These are phyloP conservation scores for Aphidius ervi DNA, from an alignment of 1,140 invertebrate genomes.

Conservation along the genomic window DNA sequence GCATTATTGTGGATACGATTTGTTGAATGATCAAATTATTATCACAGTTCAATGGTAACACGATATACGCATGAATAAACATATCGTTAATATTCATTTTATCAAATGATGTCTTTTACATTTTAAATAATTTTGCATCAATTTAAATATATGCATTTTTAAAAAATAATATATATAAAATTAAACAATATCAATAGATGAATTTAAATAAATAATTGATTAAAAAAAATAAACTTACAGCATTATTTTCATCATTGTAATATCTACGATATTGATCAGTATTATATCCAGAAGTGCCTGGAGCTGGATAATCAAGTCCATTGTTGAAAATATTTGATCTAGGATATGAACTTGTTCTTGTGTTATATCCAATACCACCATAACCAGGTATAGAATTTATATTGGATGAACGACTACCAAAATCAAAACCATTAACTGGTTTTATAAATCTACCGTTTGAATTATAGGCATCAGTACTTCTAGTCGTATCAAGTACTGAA, in stretches of 20 bases:
- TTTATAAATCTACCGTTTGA: conserved; percentile 20
- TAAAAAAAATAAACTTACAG: conserved; percentile 33
- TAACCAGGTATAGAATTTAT: conserved; percentile 36
- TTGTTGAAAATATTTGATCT: conserved; percentile 9
- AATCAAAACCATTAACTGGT: conserved; percentile 20
- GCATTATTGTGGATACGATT: conserved; percentile 7
- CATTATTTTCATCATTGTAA: conserved; percentile 34
- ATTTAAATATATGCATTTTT: background rate
- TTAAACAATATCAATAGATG: conserved; percentile 2
- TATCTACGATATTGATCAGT: conserved; percentile 17
- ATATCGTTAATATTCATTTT: conserved; percentile 22
- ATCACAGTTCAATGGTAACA: conserved; percentile 15
- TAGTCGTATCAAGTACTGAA: conserved; percentile 12
- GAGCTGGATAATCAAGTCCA: conserved; percentile 12
- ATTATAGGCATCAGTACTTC: conserved; percentile 14
- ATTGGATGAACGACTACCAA: conserved; percentile 28
- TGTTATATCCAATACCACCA: conserved; percentile 21
- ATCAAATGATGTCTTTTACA: too few species aligned
- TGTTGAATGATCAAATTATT: conserved; percentile 21
- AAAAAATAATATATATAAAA: background rate
- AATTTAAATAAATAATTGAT: background rate
- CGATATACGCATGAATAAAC: conserved; percentile 17
- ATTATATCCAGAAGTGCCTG: conserved; percentile 19
- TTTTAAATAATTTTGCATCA: background rate
- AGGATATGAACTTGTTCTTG: conserved; percentile 23